These are phyloP conservation scores for Podilymbus podiceps DNA, from an alignment of 2,113 vertebrate genomes.

Conservation along the genomic window DNA sequence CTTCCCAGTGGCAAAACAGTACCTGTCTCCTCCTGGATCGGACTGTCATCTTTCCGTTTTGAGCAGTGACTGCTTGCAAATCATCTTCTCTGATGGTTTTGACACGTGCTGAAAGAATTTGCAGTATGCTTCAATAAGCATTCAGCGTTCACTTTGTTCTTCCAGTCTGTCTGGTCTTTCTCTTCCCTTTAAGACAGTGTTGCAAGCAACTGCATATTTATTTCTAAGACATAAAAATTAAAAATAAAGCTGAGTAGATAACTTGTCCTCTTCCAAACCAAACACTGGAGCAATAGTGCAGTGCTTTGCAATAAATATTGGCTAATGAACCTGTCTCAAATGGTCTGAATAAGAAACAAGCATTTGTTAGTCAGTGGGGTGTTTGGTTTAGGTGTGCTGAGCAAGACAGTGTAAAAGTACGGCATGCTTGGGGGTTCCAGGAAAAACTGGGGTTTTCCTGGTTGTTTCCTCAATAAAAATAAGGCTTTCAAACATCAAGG, in stretches of 20 bases:
- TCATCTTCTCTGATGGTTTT: not conserved
- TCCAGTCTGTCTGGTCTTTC: not conserved
- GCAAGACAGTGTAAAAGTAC: not conserved
- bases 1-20: not conserved
- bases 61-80: not conserved
- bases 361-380: not conserved
- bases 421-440: not conserved
- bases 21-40: not conserved
- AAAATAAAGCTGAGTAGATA: not conserved
- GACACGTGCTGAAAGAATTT: conserved; percentile 2
- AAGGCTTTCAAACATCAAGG: not conserved
- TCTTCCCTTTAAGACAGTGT: not conserved
- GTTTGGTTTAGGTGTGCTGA: not conserved
- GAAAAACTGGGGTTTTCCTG: not conserved
- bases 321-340: not conserved
- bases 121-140: conserved; percentile 1
- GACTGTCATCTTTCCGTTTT: not conserved
- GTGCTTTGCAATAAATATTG: not conserved
- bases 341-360: not conserved
- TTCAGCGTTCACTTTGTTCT: conserved; percentile 10
- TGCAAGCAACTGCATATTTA: not conserved
- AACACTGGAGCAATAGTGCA: not conserved
- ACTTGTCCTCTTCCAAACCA: not conserved
- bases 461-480: not conserved
- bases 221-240: not conserved